phyloP scores from a whole-genome alignment of 2,113 vertebrate species.

The Lampris megalopsis region DNA sequence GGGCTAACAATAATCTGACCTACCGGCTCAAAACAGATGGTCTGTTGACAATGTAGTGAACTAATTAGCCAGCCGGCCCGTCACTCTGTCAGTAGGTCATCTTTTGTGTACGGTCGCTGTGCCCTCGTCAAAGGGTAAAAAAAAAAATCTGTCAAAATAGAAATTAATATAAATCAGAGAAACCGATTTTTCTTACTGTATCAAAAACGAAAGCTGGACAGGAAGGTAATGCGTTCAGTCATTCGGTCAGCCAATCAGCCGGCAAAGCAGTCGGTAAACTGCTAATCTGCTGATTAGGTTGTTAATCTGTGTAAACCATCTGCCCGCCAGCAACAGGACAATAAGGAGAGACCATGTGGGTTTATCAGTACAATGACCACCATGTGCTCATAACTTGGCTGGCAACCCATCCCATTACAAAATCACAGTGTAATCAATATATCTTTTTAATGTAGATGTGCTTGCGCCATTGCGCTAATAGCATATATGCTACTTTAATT shows the following conservation, averaged over 20 bases:
- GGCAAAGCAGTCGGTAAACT: conserved; percentile 28
- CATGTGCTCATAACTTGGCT: background rate
- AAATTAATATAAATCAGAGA: background rate
- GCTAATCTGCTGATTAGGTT: conserved; percentile 60
- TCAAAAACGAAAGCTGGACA: conserved; percentile 7
- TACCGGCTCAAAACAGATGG: background rate
- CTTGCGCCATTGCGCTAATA: too few relatives aligned
- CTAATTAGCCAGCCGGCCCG: background rate
- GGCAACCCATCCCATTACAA: too few relatives aligned
- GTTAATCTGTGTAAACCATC: conserved; percentile 70
- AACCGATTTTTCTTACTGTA: background rate
- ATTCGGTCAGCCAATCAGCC: conserved; percentile 14
- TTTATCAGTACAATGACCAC: background rate
- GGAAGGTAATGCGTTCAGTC: conserved; percentile 10
- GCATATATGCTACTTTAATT: too few relatives aligned
- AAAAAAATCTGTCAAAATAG: background rate
- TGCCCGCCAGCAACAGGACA: conserved; percentile 35
- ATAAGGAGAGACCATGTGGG: background rate
- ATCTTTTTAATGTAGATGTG: too few relatives aligned
- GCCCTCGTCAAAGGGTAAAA: too few relatives aligned
- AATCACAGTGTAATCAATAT: too few relatives aligned
- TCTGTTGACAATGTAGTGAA: background rate
- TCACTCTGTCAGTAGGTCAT: background rate
- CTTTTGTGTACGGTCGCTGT: background rate
- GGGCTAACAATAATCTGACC: conserved; percentile 10